Evolutionary conservation across 2,113 vertebrate species (phyloP).

Genomic region (Leptobrachium ailaonicum): DNA sequence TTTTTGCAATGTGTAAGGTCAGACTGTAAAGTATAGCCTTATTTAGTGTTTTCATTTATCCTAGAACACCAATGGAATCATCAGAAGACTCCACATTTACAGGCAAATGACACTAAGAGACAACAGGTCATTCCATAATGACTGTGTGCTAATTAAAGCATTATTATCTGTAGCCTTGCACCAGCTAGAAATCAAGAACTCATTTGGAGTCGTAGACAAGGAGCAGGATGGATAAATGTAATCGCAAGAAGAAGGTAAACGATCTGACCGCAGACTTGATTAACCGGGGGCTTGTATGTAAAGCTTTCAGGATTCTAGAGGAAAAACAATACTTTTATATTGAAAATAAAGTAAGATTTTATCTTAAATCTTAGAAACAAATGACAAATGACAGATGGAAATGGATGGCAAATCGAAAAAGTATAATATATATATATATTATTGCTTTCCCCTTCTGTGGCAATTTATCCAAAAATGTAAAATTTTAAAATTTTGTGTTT

Average conservation of each 20-base stretch:
- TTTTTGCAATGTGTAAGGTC: neutral
- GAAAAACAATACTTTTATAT: too few relatives aligned
- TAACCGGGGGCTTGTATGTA: neutral
- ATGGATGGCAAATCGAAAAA: too few relatives aligned
- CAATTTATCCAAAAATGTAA: too few relatives aligned
- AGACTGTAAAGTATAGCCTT: conserved; percentile 4
- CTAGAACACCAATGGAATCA: neutral
- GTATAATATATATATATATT: too few relatives aligned
- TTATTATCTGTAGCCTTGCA: neutral
- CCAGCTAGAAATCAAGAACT: neutral
- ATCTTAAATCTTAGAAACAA: too few relatives aligned
- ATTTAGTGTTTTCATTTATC: conserved; percentile 4
- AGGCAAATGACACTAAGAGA: neutral
- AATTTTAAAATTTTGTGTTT: too few relatives aligned
- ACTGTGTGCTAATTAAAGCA: conserved; percentile 16
- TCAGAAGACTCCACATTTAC: neutral
- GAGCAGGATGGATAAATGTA: conserved; percentile 3
- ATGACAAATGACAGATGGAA: too few relatives aligned
- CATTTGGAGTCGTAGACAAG: neutral
- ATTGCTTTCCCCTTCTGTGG: too few relatives aligned
- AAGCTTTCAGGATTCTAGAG: too few relatives aligned
- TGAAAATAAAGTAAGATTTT: too few relatives aligned
- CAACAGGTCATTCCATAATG: neutral
- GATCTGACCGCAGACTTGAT: too few relatives aligned
- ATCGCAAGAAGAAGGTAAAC: too few relatives aligned